Conservation (phyloP, 2,888 invertebrate species). For the Macrosoma leucophasiata region DNA sequence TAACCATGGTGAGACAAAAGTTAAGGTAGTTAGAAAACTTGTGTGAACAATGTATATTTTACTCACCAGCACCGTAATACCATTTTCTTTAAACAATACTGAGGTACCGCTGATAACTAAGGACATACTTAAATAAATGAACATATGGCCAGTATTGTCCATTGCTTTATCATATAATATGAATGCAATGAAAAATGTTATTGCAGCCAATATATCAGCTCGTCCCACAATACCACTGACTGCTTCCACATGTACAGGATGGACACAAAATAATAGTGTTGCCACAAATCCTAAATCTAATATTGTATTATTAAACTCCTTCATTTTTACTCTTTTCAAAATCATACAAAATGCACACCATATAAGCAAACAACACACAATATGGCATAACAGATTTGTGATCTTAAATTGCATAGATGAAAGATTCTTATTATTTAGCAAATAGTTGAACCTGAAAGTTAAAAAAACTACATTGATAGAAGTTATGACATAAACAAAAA, state of each 20-base stretch:
- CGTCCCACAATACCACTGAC: slow-evolving; percentile 94
- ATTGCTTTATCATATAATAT: slow-evolving; percentile 75
- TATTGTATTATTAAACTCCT: slow-evolving; percentile 25
- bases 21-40: no score
- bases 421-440: slow-evolving; percentile 74
- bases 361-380: slow-evolving; percentile 56
- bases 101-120: slow-evolving; percentile 76
- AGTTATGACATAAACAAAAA: slow-evolving; percentile 6
- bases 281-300: slow-evolving; percentile 77
- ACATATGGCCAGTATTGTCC: slow-evolving; percentile 23
- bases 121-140: slow-evolving; percentile 38
- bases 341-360: slow-evolving; percentile 40
- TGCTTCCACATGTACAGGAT: slow-evolving; percentile 95
- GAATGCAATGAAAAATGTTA: slow-evolving; percentile 84
- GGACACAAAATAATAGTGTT: slow-evolving; percentile 88
- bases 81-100: slow-evolving; percentile 95
- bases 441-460: slow-evolving; percentile 78
- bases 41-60: slow-evolving; percentile 25
- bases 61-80: slow-evolving; percentile 91
- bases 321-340: slow-evolving; percentile 21
- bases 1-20: neutral
- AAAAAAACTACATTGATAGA: slow-evolving; percentile 11
- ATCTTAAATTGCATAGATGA: slow-evolving; percentile 81
- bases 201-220: slow-evolving; percentile 90
- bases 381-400: slow-evolving; percentile 85